Base-by-base conservation (phyloP, 2,888 invertebrate genomes). In the Craniophora ligustri region DNA sequence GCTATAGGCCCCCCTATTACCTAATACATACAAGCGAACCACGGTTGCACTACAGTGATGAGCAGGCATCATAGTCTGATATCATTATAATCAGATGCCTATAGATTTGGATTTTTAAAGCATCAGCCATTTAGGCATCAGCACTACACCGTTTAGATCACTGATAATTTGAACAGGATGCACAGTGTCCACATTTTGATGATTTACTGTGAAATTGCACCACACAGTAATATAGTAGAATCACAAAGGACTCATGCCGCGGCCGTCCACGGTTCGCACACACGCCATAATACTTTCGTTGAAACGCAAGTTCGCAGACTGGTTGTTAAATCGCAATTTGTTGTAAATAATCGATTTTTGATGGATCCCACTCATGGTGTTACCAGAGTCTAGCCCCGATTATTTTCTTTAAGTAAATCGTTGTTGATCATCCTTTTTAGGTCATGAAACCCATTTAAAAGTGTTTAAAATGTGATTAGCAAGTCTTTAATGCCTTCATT, bases 331-430 rank as follows among this genome's bases (percentile, higher is more conserved):
- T 72, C 54, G 84, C 86, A 86, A 90, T 91, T 86, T 88, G 82
- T 79, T 73, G 79, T 76, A 77, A 80, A 82, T 91, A 91, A 91
- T 89, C 89, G 88, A 84, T 90, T 90, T 90, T 89, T 91, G 88
- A 91, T 91, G 89, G 81, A 83, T 79, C 81, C 75, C 63, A 54
- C 50, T 54, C 56, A 38, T 45, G 48, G 49, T 41, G 59, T 55
- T 56, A 51, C 42, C 36, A 3, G 35, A 50, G 49, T 55, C 67
- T 75, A 69, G 64, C 23, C 50, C 39, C 45, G 44, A 54, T 58
- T 62, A 61, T 63, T 40, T 59, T 49, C 58, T 61, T 57, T 59
- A 58, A 54, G 36, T 59, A 63, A 67, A 62, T 65, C 58, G 50
- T 57, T 66, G 69, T 65, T 56, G 34, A 59, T 64, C 49, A 42